Evolutionary conservation across 2,888 invertebrate species (phyloP), one percentile per base, ranked within the genome.

Genomic region (Salticus scenicus): DNA sequence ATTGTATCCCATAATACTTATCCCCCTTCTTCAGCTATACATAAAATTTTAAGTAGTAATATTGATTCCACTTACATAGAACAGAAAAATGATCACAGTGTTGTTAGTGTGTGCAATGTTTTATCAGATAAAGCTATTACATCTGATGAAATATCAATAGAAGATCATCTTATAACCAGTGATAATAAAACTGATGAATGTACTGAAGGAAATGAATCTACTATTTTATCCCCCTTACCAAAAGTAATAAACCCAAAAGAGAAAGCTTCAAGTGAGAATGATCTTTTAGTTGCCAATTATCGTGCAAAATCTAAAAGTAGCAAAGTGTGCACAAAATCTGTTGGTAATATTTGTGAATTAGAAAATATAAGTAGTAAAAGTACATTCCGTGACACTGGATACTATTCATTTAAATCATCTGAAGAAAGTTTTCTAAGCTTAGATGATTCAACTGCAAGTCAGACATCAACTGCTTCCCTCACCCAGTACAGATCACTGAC

Each of bases 331-430:
- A 87, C 88, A 28, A 88, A 88, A 63, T 88, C 88, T 37, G 84
- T 87, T 24, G 88, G 88, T n/a, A 88, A 88, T 69, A 88, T 88
- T 57, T 79, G 83, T 20, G 88, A 88, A 31, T 63, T 88, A 4
- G 87, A 87, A 70, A 87, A 76, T 33, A 74, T 69, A 28, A 77
- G 31, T 14, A 88, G 81, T 33, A 88, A 88, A 72, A 85, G 75
- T 82, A 71, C 73, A 28, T 88, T 88, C 51, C 82, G 88, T 30
- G 88, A 88, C 76, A 88, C 88, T 37, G 88, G 88, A 42, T 88
- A 88, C 75, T 88, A 88, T 83, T 88, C 88, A 30, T 88, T 88
- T 67, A 88, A 88, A 33, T 88, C 88, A 20, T 88, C 88, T 14
- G 88, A 88, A 81, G 88, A 88, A 63, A 88, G 88, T 71, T 84